Evolutionary conservation across 2,113 vertebrate genomes (phyloP).

Genomic region (Strix aluco): DNA sequence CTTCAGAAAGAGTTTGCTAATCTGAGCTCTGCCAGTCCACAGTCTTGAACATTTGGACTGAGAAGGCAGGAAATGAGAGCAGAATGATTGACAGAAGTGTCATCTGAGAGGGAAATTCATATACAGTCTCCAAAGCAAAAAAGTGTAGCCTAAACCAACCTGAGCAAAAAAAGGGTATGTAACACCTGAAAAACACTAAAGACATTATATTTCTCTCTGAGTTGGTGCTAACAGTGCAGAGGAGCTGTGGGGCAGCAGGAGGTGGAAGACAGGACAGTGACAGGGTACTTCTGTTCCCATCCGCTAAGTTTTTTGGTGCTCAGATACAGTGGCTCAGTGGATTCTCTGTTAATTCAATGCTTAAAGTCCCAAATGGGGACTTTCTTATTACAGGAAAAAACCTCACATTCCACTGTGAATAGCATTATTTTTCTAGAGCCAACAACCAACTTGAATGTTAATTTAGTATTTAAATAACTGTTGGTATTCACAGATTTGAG

Average conservation of each 20-base stretch:
- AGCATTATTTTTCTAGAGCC: neutral
- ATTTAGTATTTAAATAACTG: neutral
- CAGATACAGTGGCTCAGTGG: neutral
- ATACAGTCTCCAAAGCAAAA: neutral
- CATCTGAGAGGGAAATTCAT: neutral
- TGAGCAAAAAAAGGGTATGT: neutral
- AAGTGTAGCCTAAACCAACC: neutral
- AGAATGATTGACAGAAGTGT: neutral
- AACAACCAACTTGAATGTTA: neutral
- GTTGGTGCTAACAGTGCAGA: neutral
- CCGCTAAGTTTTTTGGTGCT: neutral
- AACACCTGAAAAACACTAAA: neutral
- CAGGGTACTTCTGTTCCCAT: neutral
- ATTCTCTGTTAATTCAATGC: neutral
- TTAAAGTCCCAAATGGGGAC: neutral
- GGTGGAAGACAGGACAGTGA: neutral
- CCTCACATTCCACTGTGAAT: neutral
- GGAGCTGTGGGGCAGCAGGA: neutral
- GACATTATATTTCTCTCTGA: neutral
- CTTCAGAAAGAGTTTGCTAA: neutral
- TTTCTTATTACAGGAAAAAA: neutral
- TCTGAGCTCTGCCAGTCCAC: neutral
- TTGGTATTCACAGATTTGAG: neutral
- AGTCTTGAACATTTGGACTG: neutral
- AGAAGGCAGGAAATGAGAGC: neutral